These are phyloP conservation scores for Leptinotarsa lineolata DNA, from an alignment of 1,140 invertebrate species.

Conservation along the genomic window DNA sequence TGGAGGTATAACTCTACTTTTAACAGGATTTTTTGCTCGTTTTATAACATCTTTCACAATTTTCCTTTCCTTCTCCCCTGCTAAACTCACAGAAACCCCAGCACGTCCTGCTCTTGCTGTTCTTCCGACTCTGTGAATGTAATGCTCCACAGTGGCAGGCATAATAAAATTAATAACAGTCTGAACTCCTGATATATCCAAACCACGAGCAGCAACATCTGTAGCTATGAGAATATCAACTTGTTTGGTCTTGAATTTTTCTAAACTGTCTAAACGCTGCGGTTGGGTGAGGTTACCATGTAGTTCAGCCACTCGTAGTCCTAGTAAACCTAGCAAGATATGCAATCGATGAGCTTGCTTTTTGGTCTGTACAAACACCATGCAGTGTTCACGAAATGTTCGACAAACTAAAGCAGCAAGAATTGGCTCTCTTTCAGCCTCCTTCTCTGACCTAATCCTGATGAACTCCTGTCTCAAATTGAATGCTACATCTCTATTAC, in stretches of 20 bases:
- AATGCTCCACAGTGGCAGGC: constrained; percentile 92
- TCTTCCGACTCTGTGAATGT: constrained; percentile 84
- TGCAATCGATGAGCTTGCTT: constrained; percentile 90
- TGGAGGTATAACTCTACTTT: constrained; percentile 82
- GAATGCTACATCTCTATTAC: constrained; percentile 93
- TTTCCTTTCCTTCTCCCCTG: constrained; percentile 88
- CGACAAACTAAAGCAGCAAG: constrained; percentile 88
- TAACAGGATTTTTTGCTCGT: constrained; percentile 81
- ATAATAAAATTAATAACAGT: constrained; percentile 97
- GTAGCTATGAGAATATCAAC: constrained; percentile 93
- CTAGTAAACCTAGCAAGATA: constrained; percentile 84
- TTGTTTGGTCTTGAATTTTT: constrained; percentile 85
- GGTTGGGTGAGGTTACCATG: constrained; percentile 95
- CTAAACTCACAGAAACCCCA: constrained; percentile 90
- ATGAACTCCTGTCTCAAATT: constrained; percentile 97
- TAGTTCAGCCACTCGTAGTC: constrained; percentile 75
- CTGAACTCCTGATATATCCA: constrained; percentile 95
- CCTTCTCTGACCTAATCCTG: constrained; percentile 73
- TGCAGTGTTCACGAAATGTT: constrained; percentile 90
- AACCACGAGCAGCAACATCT: constrained; percentile 93
- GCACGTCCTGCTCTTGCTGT: constrained; percentile 91
- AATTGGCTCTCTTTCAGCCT: constrained; percentile 89
- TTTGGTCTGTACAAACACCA: constrained; percentile 97
- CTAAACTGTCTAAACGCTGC: constrained; percentile 86
- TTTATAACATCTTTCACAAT: constrained; percentile 93